phyloP scores from a whole-genome alignment of 2,113 vertebrate species.

The Toxotes chatareus region DNA sequence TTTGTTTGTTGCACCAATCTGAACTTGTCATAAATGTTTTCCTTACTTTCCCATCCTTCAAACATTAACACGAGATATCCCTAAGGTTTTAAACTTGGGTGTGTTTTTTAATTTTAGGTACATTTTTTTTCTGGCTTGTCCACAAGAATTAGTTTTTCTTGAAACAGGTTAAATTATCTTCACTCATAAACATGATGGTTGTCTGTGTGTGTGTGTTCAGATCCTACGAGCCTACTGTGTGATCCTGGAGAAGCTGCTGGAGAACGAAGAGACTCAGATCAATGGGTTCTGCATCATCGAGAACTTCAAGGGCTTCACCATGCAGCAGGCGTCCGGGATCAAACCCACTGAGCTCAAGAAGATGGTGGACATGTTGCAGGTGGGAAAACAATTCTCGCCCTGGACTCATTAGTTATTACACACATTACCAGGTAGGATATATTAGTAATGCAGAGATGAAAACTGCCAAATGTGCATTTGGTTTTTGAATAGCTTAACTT shows the following conservation, averaged over 20 bases:
- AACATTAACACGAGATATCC: too few species aligned
- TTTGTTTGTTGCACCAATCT: too few species aligned
- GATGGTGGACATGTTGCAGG: slow-evolving; percentile 99
- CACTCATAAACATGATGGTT: neutral
- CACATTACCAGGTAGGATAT: neutral
- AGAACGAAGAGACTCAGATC: slow-evolving; percentile 97
- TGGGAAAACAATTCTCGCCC: slow-evolving; percentile 45
- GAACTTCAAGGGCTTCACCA: slow-evolving; percentile 97
- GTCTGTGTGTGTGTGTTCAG: slow-evolving; percentile 72
- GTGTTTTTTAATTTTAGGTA: too few species aligned
- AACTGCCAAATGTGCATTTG: too few species aligned
- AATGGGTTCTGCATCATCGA: slow-evolving; percentile 98
- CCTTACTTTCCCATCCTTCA: too few species aligned
- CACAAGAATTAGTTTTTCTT: neutral
- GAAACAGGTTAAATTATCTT: neutral
- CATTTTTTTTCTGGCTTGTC: neutral
- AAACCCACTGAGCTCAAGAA: slow-evolving; percentile 95
- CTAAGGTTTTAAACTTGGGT: too few species aligned
- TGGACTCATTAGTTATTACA: neutral
- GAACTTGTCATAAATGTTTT: too few species aligned
- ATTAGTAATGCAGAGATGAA: neutral
- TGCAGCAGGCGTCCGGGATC: slow-evolving; percentile 96
- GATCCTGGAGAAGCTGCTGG: slow-evolving; percentile 95
- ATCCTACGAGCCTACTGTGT: slow-evolving; percentile 97
- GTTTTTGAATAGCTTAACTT: too few species aligned